Conservation (phyloP, 2,113 vertebrate species). For the Leucopsar rothschildi region DNA sequence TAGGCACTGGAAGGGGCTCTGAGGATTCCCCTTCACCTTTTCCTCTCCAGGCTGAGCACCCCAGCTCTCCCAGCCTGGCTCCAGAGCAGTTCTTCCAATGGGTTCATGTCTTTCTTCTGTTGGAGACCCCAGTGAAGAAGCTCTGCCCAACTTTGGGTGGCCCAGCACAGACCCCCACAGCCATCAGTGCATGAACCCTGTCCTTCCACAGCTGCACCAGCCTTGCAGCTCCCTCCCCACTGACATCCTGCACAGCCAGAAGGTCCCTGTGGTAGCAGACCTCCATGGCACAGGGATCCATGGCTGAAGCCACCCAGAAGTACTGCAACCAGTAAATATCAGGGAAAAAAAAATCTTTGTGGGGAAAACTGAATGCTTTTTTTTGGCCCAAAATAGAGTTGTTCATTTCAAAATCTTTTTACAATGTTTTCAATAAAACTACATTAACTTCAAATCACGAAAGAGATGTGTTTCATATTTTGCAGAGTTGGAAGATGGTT, state of each 20-base stretch:
- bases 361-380: background rate
- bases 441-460: background rate
- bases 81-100: background rate
- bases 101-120: background rate
- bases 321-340: background rate
- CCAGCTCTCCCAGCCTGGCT: background rate
- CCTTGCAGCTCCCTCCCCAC: background rate
- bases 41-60: background rate
- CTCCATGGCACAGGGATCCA: background rate
- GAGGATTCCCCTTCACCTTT: accelerated
- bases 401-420: background rate
- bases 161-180: background rate
- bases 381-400: background rate
- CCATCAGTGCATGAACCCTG: accelerated
- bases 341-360: background rate
- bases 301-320: background rate
- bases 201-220: background rate
- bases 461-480: background rate
- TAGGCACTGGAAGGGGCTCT: background rate
- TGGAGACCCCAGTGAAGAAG: background rate
- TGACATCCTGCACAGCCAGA: background rate
- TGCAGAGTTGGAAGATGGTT: background rate
- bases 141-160: accelerated
- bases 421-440: background rate
- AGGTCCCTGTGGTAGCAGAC: background rate